Conservation (phyloP, 2,113 vertebrate genomes). For the Leucopsar rothschildi region DNA sequence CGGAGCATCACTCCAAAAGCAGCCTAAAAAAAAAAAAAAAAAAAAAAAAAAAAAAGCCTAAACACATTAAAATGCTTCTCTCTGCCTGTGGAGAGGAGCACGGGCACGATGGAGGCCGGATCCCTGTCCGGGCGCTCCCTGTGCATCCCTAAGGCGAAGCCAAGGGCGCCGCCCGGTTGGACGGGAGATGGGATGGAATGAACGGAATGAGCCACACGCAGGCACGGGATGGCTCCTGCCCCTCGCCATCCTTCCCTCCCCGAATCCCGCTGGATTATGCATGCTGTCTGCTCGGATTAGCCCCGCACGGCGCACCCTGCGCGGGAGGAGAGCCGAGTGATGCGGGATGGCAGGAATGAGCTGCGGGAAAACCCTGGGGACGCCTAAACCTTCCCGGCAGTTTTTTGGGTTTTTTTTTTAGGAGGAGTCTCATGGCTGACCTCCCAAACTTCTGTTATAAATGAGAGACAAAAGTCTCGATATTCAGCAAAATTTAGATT, state of each 20-base stretch:
- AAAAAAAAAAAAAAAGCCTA: too few species aligned
- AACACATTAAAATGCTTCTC: background rate
- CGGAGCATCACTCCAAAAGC: background rate
- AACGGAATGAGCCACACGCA: background rate
- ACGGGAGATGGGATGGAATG: background rate
- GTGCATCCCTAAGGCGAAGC: background rate
- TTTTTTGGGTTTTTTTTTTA: too few species aligned
- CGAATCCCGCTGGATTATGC: background rate
- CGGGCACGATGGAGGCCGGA: rapidly evolving
- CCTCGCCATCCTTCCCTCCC: background rate
- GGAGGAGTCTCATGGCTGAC: background rate
- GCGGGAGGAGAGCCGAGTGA: background rate
- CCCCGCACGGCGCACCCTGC: background rate
- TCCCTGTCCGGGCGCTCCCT: background rate
- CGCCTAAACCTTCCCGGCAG: background rate
- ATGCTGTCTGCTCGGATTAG: background rate
- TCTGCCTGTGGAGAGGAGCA: rapidly evolving
- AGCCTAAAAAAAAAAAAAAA: background rate
- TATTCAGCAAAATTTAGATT: too few species aligned
- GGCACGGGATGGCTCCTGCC: background rate
- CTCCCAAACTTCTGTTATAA: background rate
- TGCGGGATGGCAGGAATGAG: background rate
- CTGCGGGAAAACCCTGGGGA: background rate
- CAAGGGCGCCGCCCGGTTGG: background rate
- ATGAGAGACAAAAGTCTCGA: too few species aligned